Evolutionary conservation across 2,888 invertebrate species (phyloP).

Genomic region (Nematopogon swammerdamellus): DNA sequence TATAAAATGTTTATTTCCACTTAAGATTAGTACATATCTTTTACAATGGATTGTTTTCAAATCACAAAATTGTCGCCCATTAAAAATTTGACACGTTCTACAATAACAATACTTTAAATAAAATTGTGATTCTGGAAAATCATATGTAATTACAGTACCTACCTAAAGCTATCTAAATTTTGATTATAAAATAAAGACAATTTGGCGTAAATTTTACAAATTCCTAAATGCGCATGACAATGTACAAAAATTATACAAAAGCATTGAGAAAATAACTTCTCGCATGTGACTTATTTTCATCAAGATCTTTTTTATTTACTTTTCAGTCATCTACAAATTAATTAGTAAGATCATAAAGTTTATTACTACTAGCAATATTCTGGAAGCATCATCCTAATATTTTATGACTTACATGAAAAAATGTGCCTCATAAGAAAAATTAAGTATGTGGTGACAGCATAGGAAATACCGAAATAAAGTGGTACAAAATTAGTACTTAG

Average conservation of each 20-base stretch:
- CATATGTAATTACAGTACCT: constrained; percentile 20
- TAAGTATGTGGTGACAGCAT: not conserved
- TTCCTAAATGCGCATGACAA: constrained; percentile 45
- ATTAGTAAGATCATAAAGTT: not conserved
- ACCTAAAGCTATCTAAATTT: constrained; percentile 21
- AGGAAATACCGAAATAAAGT: no score
- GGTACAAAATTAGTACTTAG: no score
- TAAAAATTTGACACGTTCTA: not conserved
- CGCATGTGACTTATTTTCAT: not conserved
- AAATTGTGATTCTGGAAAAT: constrained; percentile 22
- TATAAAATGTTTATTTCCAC: constrained; percentile 55
- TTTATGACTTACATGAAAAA: not conserved
- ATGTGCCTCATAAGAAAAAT: not conserved
- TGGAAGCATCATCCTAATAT: not conserved
- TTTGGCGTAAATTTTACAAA: constrained; percentile 43
- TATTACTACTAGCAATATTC: not conserved
- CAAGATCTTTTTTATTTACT: not conserved
- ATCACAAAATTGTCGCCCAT: constrained; percentile 16
- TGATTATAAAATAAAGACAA: constrained; percentile 38
- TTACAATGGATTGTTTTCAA: constrained; percentile 33
- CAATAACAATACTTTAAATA: not conserved
- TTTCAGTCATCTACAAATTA: not conserved
- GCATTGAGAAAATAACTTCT: constrained; percentile 20
- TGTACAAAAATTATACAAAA: constrained; percentile 31
- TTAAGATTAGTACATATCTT: constrained; percentile 43